phyloP scores from a whole-genome alignment of 2,797 vertebrate species.

The Neomorphus geoffroyi region DNA sequence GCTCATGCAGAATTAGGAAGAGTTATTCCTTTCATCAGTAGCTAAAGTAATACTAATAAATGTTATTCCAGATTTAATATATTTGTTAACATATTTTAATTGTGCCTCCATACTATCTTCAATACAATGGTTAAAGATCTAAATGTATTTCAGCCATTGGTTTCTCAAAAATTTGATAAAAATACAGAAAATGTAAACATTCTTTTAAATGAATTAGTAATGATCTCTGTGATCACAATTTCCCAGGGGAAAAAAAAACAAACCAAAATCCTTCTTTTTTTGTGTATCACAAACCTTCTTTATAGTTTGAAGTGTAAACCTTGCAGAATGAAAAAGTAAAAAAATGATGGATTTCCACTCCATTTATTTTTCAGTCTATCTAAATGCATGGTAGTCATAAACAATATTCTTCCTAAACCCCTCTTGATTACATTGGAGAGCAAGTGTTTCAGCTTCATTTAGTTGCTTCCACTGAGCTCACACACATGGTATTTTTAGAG shows the following conservation, averaged over 20 bases:
- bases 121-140: neutral
- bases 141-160: neutral
- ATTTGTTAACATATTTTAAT: neutral
- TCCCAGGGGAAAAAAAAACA: neutral
- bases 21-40: neutral
- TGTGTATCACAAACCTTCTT: neutral
- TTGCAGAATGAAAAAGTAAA: neutral
- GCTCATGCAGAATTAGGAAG: neutral
- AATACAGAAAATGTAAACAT: neutral
- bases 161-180: neutral
- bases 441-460: neutral
- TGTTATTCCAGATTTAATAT: neutral
- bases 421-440: neutral
- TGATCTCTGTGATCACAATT: neutral
- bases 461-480: neutral
- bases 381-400: neutral
- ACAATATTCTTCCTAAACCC: neutral
- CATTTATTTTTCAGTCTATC: neutral
- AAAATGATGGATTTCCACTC: neutral
- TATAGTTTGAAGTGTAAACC: neutral
- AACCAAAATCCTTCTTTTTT: fast-evolving
- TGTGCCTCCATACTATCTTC: neutral
- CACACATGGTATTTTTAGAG: neutral
- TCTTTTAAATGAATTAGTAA: neutral
- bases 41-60: neutral